phyloP scores from a whole-genome alignment of 2,113 vertebrate species.

The Enhydra lutris region DNA sequence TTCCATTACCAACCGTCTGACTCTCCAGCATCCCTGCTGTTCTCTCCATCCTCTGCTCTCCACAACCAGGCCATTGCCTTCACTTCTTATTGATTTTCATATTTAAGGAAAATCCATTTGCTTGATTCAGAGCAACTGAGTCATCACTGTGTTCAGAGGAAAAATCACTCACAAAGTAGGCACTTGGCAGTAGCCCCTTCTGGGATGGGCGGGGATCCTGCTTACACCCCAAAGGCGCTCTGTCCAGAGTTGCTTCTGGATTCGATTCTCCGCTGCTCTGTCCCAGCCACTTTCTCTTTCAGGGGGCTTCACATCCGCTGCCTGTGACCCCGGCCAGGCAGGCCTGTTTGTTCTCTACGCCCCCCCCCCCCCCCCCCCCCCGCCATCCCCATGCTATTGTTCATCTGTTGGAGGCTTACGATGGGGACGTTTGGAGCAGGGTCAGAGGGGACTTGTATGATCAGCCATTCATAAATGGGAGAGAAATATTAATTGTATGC shows the following conservation, averaged over 20 bases:
- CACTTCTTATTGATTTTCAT: conserved; percentile 60
- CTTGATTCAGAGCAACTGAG: conserved; percentile 59
- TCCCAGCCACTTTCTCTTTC: not conserved
- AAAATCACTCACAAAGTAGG: not conserved
- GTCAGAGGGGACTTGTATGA: not conserved
- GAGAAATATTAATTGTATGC: not conserved
- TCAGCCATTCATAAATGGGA: not conserved
- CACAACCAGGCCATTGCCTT: not conserved
- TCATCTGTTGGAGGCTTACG: not conserved
- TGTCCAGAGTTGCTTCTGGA: not conserved
- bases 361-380: too few relatives aligned
- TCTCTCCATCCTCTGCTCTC: not conserved
- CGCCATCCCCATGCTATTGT: not conserved
- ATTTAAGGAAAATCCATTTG: conserved; percentile 69
- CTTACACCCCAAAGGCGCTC: not conserved
- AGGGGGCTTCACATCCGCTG: not conserved
- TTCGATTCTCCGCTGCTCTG: not conserved
- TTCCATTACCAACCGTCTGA: not conserved
- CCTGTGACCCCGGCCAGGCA: not conserved
- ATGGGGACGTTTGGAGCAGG: not conserved
- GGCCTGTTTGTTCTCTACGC: too few relatives aligned
- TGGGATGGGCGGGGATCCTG: not conserved
- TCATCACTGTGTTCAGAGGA: conserved; percentile 46
- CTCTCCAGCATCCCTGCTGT: not conserved
- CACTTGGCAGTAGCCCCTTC: not conserved